These are phyloP conservation scores for Sander vitreus DNA, from an alignment of 2,113 vertebrate genomes.

Conservation along the genomic window DNA sequence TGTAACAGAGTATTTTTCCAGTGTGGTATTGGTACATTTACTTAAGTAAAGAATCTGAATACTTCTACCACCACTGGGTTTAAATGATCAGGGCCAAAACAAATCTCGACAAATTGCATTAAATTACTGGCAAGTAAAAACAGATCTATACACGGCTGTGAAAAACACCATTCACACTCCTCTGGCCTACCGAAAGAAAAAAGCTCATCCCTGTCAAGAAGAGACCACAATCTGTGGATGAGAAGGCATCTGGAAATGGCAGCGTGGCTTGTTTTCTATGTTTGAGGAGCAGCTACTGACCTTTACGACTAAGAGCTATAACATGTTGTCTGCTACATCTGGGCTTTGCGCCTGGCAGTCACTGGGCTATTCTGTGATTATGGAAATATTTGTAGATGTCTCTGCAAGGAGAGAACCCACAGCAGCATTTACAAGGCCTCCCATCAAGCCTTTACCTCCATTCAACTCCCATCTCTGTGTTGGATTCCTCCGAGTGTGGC, in stretches of 20 bases:
- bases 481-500: slow-evolving; percentile 31
- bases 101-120: slow-evolving; percentile 28
- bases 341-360: slow-evolving; percentile 59
- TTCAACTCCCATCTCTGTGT: slow-evolving; percentile 33
- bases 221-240: slow-evolving; percentile 44
- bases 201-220: slow-evolving; percentile 50
- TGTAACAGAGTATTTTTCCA: too few relatives aligned
- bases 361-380: slow-evolving; percentile 60
- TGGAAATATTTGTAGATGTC: slow-evolving; percentile 74
- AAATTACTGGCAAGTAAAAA: slow-evolving; percentile 32
- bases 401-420: slow-evolving; percentile 52
- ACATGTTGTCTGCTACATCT: slow-evolving; percentile 70
- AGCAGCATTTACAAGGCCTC: slow-evolving; percentile 57
- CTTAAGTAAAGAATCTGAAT: too few relatives aligned
- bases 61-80: too few relatives aligned
- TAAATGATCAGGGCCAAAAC: slow-evolving; percentile 26
- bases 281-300: slow-evolving; percentile 71
- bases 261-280: slow-evolving; percentile 65
- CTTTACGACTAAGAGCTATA: slow-evolving; percentile 76
- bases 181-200: slow-evolving; percentile 10
- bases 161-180: not conserved
- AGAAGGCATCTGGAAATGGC: slow-evolving; percentile 63
- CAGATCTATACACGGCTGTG: slow-evolving; percentile 26
- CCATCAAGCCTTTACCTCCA: slow-evolving; percentile 39
- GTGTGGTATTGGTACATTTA: too few relatives aligned